These are phyloP conservation scores for Schizothorax lantsangensis DNA, from an alignment of 2,797 vertebrate species.

Conservation along the genomic window DNA sequence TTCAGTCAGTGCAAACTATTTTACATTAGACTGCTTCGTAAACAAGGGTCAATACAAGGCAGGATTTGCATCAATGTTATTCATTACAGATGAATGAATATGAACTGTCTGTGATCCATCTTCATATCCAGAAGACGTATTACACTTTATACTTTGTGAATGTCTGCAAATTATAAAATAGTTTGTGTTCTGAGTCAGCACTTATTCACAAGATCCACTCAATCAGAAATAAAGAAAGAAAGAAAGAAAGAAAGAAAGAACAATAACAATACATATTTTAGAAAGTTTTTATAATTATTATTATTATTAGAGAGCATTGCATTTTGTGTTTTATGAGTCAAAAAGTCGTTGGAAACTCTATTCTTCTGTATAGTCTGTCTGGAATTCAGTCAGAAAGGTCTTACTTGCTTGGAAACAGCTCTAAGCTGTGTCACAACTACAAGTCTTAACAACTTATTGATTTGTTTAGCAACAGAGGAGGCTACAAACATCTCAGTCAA, in stretches of 20 bases:
- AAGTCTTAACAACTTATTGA: slow-evolving; percentile 5
- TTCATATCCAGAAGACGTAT: too few species aligned
- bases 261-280: too few species aligned
- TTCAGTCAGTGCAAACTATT: too few species aligned
- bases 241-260: neutral
- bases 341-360: neutral
- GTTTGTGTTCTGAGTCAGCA: neutral
- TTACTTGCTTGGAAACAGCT: neutral
- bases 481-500: neutral
- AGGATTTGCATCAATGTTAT: too few species aligned
- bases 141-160: too few species aligned
- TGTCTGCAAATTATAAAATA: too few species aligned
- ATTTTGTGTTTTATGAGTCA: neutral
- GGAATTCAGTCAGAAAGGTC: neutral
- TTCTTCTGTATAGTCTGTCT: neutral
- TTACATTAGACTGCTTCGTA: too few species aligned
- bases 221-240: neutral
- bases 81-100: too few species aligned
- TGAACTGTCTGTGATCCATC: too few species aligned
- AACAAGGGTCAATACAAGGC: too few species aligned
- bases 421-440: slow-evolving; percentile 10
- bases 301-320: neutral
- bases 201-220: neutral
- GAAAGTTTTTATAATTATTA: neutral
- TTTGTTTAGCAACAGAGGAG: neutral